These are phyloP conservation scores for Andricus quercusramuli DNA, from an alignment of 2,888 invertebrate genomes.

Conservation along the genomic window DNA sequence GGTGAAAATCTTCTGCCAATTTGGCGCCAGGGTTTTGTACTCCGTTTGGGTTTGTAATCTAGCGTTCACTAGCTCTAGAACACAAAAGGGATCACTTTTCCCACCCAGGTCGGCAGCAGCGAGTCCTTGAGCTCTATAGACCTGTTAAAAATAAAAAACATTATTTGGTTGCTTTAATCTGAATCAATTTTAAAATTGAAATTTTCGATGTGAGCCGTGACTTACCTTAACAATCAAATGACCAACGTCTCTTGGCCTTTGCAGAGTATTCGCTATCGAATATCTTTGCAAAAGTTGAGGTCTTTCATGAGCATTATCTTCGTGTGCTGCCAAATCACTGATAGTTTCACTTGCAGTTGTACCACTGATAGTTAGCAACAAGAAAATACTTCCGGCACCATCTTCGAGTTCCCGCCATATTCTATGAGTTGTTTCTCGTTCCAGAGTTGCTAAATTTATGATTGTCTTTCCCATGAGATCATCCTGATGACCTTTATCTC, in stretches of 20 bases:
- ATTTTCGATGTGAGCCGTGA: background rate
- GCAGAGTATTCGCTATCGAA: slow-evolving; percentile 80
- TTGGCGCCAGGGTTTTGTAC: slow-evolving; percentile 97
- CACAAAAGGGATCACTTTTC: slow-evolving; percentile 99
- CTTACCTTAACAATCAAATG: slow-evolving; percentile 95
- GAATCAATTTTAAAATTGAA: too few relatives aligned
- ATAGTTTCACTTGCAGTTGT: slow-evolving; percentile 96
- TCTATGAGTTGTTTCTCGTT: slow-evolving; percentile 94
- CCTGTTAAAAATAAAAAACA: slow-evolving; percentile 58
- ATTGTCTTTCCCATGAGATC: slow-evolving; percentile 91
- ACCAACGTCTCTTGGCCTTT: slow-evolving; percentile 92
- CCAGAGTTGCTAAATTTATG: slow-evolving; percentile 90
- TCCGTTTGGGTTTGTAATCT: slow-evolving; percentile 98
- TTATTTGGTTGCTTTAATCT: too few relatives aligned
- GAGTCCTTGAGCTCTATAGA: slow-evolving; percentile 86
- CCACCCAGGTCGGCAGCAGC: slow-evolving; percentile 97
- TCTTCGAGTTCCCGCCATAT: slow-evolving; percentile 95
- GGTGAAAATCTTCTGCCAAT: slow-evolving; percentile 99
- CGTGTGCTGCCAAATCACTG: slow-evolving; percentile 92
- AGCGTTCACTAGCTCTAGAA: slow-evolving; percentile 95
- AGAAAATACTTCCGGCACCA: slow-evolving; percentile 90
- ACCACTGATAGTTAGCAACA: slow-evolving; percentile 96
- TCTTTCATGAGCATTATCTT: slow-evolving; percentile 87
- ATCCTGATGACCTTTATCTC: slow-evolving; percentile 90
- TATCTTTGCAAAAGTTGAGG: slow-evolving; percentile 75